Conservation (phyloP, 1,140 invertebrate genomes). For the Venturia canescens region DNA sequence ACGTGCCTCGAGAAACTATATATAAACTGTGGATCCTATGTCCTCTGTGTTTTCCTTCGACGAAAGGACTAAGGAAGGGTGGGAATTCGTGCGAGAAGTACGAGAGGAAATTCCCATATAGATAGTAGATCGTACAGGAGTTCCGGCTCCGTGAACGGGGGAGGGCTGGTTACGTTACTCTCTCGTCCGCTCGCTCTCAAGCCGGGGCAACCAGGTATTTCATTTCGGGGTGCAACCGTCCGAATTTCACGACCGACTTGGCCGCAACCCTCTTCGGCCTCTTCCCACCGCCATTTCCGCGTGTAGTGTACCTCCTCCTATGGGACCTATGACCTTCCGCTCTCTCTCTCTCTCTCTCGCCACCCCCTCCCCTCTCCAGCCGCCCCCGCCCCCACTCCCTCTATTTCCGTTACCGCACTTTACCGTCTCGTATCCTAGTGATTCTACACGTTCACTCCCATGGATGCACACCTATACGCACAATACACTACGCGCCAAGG, state of each 20-base stretch:
- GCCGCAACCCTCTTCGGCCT: conserved; percentile 30
- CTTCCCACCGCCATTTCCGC: background rate
- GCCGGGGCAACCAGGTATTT: conserved; percentile 39
- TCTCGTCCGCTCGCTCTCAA: conserved; percentile 25
- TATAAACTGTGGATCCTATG: conserved; percentile 11
- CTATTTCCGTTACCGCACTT: conserved; percentile 37
- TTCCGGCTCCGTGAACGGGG: background rate
- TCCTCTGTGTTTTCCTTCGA: background rate
- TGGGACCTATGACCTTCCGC: conserved; percentile 25
- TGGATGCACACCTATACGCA: background rate
- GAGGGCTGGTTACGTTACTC: conserved; percentile 29
- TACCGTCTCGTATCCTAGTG: conserved; percentile 22
- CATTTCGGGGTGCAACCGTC: conserved; percentile 43
- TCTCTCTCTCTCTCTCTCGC: background rate
- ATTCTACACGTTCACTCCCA: background rate
- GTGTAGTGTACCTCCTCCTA: conserved; percentile 10
- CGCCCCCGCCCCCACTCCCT: too few species aligned
- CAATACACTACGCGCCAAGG: background rate
- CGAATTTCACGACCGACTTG: conserved; percentile 44
- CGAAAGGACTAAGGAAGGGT: conserved; percentile 22
- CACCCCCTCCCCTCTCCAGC: conserved; percentile 31
- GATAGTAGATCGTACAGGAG: conserved; percentile 22
- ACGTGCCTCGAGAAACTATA: background rate
- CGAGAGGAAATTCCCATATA: conserved; percentile 19
- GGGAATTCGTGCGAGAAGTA: conserved; percentile 19